Evolutionary conservation across 2,888 invertebrate species (phyloP).

Genomic region (Bembecia ichneumoniformis): DNA sequence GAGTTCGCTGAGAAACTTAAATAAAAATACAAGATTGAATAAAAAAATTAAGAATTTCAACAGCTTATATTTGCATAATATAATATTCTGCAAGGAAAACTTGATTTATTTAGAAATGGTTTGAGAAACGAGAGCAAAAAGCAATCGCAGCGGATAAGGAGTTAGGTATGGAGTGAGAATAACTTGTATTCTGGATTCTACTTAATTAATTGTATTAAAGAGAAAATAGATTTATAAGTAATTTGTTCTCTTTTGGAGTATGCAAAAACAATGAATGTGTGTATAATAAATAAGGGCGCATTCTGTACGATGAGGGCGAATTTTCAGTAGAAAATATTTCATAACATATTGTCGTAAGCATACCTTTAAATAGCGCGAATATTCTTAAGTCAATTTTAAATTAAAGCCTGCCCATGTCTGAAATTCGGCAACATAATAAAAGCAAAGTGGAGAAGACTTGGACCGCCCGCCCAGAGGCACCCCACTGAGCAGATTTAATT

Average conservation of each 20-base stretch:
- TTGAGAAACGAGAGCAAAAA: too few species aligned
- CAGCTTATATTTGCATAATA: not conserved
- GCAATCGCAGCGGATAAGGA: too few species aligned
- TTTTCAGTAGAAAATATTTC: not conserved
- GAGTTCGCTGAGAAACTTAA: not conserved
- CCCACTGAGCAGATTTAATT: slow-evolving; percentile 69
- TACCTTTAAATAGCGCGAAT: not conserved
- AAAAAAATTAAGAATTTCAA: not conserved
- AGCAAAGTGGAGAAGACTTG: slow-evolving; percentile 39
- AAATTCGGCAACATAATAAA: slow-evolving; percentile 59
- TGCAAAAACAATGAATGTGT: too few species aligned
- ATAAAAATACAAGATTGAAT: not conserved
- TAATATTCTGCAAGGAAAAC: not conserved
- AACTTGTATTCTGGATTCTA: too few species aligned
- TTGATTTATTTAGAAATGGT: too few species aligned
- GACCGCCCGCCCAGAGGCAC: slow-evolving; percentile 48
- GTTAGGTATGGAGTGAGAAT: too few species aligned
- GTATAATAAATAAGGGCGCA: too few species aligned
- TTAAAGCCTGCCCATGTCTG: slow-evolving; percentile 57
- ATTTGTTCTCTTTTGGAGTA: too few species aligned
- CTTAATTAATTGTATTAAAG: too few species aligned
- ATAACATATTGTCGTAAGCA: not conserved
- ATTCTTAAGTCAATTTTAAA: slow-evolving; percentile 58
- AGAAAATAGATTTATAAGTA: too few species aligned
- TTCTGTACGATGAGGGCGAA: too few species aligned